Evolutionary conservation across 1,140 invertebrate genomes (phyloP).

Genomic region (Gonioctena quinquepunctata): DNA sequence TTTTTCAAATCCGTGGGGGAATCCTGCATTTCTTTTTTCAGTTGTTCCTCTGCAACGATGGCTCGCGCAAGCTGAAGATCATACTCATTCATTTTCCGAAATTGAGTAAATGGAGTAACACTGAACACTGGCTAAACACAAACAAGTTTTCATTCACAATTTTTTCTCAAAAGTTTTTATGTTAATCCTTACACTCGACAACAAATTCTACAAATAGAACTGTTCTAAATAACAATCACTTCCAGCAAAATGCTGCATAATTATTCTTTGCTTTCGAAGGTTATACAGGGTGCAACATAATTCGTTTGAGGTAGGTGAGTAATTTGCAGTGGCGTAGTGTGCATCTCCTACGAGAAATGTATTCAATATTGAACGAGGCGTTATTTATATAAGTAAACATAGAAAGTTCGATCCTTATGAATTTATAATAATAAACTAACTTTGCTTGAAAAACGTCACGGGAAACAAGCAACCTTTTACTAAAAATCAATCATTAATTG

Average conservation of each 20-base stretch:
- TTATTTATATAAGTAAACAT: too few relatives aligned
- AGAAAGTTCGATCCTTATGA: too few relatives aligned
- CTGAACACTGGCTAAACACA: background rate
- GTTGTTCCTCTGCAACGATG: constrained; percentile 14
- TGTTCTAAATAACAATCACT: constrained; percentile 16
- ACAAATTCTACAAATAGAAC: constrained; percentile 5
- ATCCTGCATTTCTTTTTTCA: background rate
- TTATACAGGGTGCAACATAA: constrained; percentile 10
- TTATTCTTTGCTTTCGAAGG: constrained; percentile 6
- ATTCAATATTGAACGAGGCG: too few relatives aligned
- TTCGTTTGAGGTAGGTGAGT: background rate
- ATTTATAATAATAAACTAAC: too few relatives aligned
- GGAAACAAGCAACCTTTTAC: too few relatives aligned
- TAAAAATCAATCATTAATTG: too few relatives aligned
- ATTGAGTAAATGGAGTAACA: background rate
- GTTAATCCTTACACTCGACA: background rate
- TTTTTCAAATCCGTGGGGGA: background rate
- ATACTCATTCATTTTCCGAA: constrained; percentile 13
- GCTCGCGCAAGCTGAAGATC: constrained; percentile 15
- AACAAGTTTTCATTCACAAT: constrained; percentile 5
- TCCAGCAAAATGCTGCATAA: background rate
- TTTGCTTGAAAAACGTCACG: too few relatives aligned
- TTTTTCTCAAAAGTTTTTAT: background rate
- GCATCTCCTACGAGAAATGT: background rate
- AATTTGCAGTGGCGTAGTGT: background rate